Percentiles rank a stretch among this genome's conserved stretches.
Evolutionary conservation across 1,140 invertebrate genomes (phyloP).

Genomic region (Drosophila insularis): DNA sequence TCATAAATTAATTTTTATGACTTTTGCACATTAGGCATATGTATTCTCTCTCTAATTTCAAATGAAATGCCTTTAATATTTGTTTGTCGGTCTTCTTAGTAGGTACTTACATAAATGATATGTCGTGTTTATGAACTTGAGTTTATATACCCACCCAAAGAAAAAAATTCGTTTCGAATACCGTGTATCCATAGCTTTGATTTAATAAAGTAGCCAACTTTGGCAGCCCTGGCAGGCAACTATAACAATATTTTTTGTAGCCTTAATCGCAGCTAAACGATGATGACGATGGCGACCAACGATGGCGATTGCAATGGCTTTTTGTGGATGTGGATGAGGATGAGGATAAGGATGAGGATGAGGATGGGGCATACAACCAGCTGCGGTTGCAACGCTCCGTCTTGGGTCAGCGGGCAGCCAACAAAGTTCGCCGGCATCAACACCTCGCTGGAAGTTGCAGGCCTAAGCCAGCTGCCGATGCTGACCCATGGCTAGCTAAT

Average conservation of each 20-base stretch:
- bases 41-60: background rate
- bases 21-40: background rate
- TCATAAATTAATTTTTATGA: background rate
- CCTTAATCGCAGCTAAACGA: constrained; percentile 75
- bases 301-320: background rate
- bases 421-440: constrained; percentile 67
- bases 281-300: constrained; percentile 36
- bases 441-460: constrained; percentile 51
- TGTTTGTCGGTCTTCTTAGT: background rate
- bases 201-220: constrained; percentile 76
- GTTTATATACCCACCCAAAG: too few species aligned
- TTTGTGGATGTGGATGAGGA: background rate
- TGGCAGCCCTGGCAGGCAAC: constrained; percentile 60
- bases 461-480: constrained; percentile 16
- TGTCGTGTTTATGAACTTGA: too few species aligned
- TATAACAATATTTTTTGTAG: constrained; percentile 76
- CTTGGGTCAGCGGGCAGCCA: constrained; percentile 54
- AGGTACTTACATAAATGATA: too few species aligned
- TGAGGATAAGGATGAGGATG: background rate
- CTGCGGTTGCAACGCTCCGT: constrained; percentile 28
- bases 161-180: constrained; percentile 5
- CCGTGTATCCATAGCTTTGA: constrained; percentile 40
- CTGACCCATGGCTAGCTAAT: constrained; percentile 79
- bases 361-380: constrained; percentile 18
- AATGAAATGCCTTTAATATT: background rate